Percentiles rank a stretch among this genome's conserved stretches.
Evolutionary conservation across 2,888 invertebrate species (phyloP).

Genomic region (Sinelater perroti): DNA sequence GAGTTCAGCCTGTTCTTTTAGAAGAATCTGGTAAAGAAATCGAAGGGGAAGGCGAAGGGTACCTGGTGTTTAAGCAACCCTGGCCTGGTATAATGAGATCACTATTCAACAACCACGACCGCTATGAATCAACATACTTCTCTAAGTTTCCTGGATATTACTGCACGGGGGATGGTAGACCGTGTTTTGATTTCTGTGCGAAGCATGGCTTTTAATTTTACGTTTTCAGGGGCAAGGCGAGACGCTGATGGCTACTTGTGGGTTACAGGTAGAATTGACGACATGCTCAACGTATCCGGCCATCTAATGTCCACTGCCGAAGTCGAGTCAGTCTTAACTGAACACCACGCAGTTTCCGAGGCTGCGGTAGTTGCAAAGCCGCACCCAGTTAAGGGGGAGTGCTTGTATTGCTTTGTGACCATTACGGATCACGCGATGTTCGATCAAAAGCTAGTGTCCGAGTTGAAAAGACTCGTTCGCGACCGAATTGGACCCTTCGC

Average conservation of each 20-base stretch:
- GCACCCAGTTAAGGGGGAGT: constrained; percentile 95
- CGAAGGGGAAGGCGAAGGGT: constrained; percentile 91
- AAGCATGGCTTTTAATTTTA: constrained; percentile 4
- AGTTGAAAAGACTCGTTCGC: constrained; percentile 82
- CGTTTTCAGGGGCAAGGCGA: constrained; percentile 78
- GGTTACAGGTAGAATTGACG: constrained; percentile 97
- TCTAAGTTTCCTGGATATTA: constrained; percentile 96
- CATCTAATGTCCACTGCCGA: constrained; percentile 98
- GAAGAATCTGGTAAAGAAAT: constrained; percentile 88
- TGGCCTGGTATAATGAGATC: constrained; percentile 99
- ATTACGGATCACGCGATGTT: constrained; percentile 80
- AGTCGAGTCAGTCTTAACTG: constrained; percentile 83
- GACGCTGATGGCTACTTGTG: constrained; percentile 95
- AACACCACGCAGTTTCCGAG: constrained; percentile 84
- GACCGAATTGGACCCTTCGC: constrained; percentile 96
- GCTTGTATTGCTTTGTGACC: constrained; percentile 96
- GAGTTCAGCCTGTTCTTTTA: constrained; percentile 87
- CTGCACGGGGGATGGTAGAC: constrained; percentile 95
- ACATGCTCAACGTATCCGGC: constrained; percentile 98
- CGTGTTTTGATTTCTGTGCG: constrained; percentile 8
- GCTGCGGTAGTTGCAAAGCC: constrained; percentile 96
- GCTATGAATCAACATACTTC: constrained; percentile 93
- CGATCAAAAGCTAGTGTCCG: constrained; percentile 73
- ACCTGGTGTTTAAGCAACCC: constrained; percentile 90
- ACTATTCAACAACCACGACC: constrained; percentile 88